Evolutionary conservation across 2,888 invertebrate species (phyloP).

Genomic region (Drosophila nigricruria): DNA sequence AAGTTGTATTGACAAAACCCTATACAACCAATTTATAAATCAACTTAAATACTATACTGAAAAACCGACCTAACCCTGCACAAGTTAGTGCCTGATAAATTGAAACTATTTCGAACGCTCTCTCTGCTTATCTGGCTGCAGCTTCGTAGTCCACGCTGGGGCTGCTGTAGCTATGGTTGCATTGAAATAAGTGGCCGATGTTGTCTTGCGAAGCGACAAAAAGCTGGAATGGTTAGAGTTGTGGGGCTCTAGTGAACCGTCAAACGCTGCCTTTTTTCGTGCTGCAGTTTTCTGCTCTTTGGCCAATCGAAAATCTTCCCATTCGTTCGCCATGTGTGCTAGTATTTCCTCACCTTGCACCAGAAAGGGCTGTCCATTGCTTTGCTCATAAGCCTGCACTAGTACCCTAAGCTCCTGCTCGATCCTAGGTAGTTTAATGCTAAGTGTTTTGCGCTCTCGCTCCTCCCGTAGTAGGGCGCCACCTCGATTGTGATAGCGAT

Average conservation of each 20-base stretch:
- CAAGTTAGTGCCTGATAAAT: not conserved
- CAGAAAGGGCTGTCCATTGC: constrained; percentile 87
- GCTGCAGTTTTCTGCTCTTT: constrained; percentile 85
- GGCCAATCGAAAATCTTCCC: constrained; percentile 86
- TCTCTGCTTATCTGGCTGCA: not conserved
- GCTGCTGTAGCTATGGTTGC: not conserved
- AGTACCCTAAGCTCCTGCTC: constrained; percentile 88
- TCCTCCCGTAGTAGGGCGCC: constrained; percentile 94
- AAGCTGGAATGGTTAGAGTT: not conserved
- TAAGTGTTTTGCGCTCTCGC: constrained; percentile 91
- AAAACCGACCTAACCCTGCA: not conserved
- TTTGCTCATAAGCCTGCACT: constrained; percentile 86
- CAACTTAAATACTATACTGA: not conserved
- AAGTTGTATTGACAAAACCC: constrained; percentile 6
- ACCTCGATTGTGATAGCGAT: constrained; percentile 93
- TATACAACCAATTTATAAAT: constrained; percentile 14
- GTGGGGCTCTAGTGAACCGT: not conserved
- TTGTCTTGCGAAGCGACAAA: constrained; percentile 21
- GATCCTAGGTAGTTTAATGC: constrained; percentile 90
- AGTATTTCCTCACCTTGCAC: constrained; percentile 88
- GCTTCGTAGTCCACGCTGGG: not conserved
- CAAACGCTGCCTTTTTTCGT: constrained; percentile 59
- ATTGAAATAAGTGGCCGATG: constrained; percentile 26
- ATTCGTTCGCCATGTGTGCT: constrained; percentile 87
- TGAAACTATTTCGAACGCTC: constrained; percentile 5